These are phyloP conservation scores for Ispidina picta DNA, from an alignment of 2,797 vertebrate species.

Conservation along the genomic window DNA sequence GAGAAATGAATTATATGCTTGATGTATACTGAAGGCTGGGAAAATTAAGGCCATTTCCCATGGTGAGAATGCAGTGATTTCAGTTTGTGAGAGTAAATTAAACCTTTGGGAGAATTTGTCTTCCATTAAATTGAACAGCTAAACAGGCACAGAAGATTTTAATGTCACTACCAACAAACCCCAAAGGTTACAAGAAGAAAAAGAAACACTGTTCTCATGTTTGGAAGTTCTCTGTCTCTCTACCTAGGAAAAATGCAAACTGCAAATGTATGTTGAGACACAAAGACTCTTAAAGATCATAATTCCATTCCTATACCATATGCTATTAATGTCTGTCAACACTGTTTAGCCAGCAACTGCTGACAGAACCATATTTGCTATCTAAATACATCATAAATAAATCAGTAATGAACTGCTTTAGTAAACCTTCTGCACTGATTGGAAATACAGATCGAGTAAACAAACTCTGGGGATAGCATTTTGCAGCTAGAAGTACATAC, in stretches of 20 bases:
- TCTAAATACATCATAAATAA: conserved; percentile 89
- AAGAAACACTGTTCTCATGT: conserved; percentile 35
- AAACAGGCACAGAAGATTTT: conserved; percentile 78
- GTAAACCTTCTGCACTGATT: conserved; percentile 83
- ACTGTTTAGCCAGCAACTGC: conserved; percentile 84
- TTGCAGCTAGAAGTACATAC: conserved; percentile 74
- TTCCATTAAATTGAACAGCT: conserved; percentile 82
- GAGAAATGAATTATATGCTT: conserved; percentile 81
- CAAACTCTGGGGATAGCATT: conserved; percentile 75
- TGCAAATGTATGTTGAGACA: conserved; percentile 70
- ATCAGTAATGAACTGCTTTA: conserved; percentile 85
- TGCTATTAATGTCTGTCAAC: conserved; percentile 88
- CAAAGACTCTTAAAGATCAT: conserved; percentile 79
- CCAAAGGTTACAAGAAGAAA: conserved; percentile 74
- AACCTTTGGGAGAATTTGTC: conserved; percentile 80
- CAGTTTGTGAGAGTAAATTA: conserved; percentile 80
- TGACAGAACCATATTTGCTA: conserved; percentile 86
- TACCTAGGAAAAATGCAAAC: conserved; percentile 62
- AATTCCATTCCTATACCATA: conserved; percentile 81
- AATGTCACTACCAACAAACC: conserved; percentile 76
- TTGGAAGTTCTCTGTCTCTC: conserved; percentile 42
- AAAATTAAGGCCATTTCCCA: conserved; percentile 80
- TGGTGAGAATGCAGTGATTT: conserved; percentile 77
- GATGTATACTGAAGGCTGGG: conserved; percentile 77
- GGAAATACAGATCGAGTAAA: conserved; percentile 84